Conservation (phyloP, 2,888 invertebrate genomes). For the Malthinus seriepunctatus region DNA sequence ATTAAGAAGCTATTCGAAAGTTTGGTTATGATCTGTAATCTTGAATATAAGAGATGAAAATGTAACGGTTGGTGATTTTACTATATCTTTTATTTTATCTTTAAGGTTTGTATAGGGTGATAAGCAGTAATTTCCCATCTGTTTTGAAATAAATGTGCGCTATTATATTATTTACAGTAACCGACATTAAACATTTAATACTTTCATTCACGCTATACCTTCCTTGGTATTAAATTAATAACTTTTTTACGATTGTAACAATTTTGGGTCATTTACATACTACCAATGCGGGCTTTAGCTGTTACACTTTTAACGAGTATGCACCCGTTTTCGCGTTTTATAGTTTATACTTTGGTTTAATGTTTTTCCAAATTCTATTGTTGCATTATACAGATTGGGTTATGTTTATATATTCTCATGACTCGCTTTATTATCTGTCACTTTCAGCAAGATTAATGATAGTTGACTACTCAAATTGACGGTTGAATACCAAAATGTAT, state of each 20-base stretch:
- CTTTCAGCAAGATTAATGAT: slow-evolving; percentile 46
- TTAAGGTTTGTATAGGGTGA: slow-evolving; percentile 40
- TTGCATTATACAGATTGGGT: slow-evolving; percentile 48
- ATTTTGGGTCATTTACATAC: slow-evolving; percentile 49
- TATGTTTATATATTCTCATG: slow-evolving; percentile 49
- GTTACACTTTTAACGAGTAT: slow-evolving; percentile 47
- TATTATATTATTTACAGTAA: slow-evolving; percentile 37
- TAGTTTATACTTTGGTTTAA: slow-evolving; percentile 45
- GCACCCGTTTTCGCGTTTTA: slow-evolving; percentile 48
- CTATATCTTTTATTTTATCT: slow-evolving; percentile 30
- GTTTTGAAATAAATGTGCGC: slow-evolving; percentile 25
- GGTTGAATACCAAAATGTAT: slow-evolving; percentile 41
- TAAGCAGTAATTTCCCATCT: slow-evolving; percentile 42
- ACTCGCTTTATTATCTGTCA: slow-evolving; percentile 49
- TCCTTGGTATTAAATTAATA: slow-evolving; percentile 42
- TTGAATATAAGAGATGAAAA: slow-evolving; percentile 4
- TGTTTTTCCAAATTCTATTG: slow-evolving; percentile 47
- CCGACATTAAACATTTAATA: slow-evolving; percentile 36
- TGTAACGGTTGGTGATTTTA: slow-evolving; percentile 25
- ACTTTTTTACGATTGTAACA: slow-evolving; percentile 49
- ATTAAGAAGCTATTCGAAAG: slow-evolving; percentile 1
- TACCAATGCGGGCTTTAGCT: slow-evolving; percentile 43
- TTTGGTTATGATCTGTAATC: slow-evolving; percentile 7
- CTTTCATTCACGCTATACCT: slow-evolving; percentile 28
- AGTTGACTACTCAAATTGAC: slow-evolving; percentile 27